Evolutionary conservation across 2,888 invertebrate genomes (phyloP).

Genomic region (Sphaerophoria taeniata): DNA sequence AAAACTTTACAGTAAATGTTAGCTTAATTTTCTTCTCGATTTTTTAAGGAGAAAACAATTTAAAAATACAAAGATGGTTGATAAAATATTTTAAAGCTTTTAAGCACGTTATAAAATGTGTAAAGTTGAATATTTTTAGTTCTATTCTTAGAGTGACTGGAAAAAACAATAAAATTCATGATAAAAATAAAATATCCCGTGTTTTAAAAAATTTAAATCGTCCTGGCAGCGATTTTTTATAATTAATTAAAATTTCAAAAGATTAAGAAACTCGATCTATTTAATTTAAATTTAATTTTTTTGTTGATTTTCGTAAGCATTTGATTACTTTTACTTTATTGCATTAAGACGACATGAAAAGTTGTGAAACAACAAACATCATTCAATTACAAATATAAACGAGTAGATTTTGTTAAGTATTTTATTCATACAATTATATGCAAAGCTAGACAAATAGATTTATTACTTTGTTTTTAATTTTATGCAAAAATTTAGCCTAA

Average conservation of each 20-base stretch:
- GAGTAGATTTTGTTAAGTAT: constrained; percentile 3
- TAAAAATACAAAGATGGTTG: too few species aligned
- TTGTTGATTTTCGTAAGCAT: not conserved
- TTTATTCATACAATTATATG: constrained; percentile 46
- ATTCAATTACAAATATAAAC: constrained; percentile 45
- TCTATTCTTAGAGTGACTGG: too few species aligned
- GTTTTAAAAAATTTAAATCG: constrained; percentile 55
- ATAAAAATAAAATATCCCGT: too few species aligned
- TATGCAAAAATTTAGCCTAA: constrained; percentile 45
- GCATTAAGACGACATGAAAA: constrained; percentile 66
- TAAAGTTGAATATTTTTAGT: too few species aligned
- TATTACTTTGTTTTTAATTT: not conserved
- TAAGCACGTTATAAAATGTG: too few species aligned
- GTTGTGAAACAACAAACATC: constrained; percentile 45
- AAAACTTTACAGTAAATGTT: constrained; percentile 55
- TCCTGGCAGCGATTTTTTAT: constrained; percentile 57
- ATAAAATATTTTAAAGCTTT: too few species aligned
- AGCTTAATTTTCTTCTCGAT: constrained; percentile 17
- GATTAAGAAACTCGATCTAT: not conserved
- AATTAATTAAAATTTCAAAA: not conserved
- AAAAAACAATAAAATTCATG: too few species aligned
- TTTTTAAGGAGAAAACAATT: constrained; percentile 44
- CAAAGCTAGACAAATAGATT: constrained; percentile 56
- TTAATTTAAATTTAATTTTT: not conserved
- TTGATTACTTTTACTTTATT: constrained; percentile 37